Conservation (phyloP, 2,113 vertebrate species). For the Nannospalax galili region DNA sequence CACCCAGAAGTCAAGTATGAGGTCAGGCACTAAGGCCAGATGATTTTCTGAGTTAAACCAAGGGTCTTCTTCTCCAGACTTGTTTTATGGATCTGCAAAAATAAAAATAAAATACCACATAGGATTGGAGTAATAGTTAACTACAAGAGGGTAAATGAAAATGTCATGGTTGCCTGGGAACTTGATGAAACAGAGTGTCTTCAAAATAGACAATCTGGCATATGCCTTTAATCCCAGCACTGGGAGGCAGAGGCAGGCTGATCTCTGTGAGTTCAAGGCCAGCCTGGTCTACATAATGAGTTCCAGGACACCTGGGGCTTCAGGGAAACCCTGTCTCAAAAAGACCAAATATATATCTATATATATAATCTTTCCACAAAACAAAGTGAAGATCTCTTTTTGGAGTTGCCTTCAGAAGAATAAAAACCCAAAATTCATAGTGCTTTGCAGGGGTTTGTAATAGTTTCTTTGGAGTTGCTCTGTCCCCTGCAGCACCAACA, state of each 20-base stretch:
- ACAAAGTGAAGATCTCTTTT: fast-evolving
- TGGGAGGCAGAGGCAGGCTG: too few species aligned
- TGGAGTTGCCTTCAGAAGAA: too few species aligned
- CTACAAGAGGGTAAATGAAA: too few species aligned
- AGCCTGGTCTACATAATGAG: too few species aligned
- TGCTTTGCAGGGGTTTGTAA: not conserved
- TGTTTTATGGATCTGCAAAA: not conserved
- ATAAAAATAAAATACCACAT: not conserved
- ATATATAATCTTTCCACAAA: not conserved
- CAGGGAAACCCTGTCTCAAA: too few species aligned
- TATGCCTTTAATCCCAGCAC: too few species aligned
- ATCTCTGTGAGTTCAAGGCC: too few species aligned
- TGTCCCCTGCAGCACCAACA: too few species aligned
- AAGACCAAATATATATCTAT: too few species aligned
- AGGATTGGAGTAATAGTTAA: not conserved
- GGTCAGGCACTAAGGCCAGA: not conserved
- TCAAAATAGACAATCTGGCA: too few species aligned
- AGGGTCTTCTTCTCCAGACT: not conserved
- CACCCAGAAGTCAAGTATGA: not conserved
- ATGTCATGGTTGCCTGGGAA: not conserved
- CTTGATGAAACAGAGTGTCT: not conserved
- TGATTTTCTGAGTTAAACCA: not conserved
- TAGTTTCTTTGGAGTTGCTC: not conserved
- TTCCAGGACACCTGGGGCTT: too few species aligned
- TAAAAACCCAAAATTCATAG: fast-evolving